phyloP scores from a whole-genome alignment of 1,140 invertebrate species.

The Acromyrmex echinatior region DNA sequence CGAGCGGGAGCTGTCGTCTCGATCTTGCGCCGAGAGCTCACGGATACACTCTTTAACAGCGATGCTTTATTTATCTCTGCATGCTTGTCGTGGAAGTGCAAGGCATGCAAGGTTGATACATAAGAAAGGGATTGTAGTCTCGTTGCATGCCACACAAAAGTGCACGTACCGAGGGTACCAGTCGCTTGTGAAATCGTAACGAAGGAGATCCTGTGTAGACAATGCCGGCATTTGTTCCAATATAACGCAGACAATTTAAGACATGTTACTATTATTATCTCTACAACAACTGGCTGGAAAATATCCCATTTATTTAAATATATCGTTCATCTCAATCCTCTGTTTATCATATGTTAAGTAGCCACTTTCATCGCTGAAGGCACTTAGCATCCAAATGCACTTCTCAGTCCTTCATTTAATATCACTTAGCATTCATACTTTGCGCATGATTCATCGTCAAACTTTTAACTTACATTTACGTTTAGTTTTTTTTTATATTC shows the following conservation, averaged over 20 bases:
- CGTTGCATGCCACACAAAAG: background rate
- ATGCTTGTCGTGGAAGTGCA: background rate
- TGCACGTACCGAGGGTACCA: constrained; percentile 11
- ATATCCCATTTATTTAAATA: constrained; percentile 32
- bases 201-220: constrained; percentile 6
- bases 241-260: constrained; percentile 11
- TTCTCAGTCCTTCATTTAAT: constrained; percentile 43
- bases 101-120: background rate
- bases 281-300: constrained; percentile 15
- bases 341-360: constrained; percentile 39
- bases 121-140: background rate
- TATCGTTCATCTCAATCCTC: constrained; percentile 42
- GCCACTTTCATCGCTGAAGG: constrained; percentile 34
- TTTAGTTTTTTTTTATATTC: background rate
- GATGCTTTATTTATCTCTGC: constrained; percentile 7
- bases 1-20: constrained; percentile 8
- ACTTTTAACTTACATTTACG: background rate
- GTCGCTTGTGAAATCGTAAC: constrained; percentile 43
- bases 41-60: background rate
- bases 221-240: constrained; percentile 17
- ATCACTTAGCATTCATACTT: constrained; percentile 38
- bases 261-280: constrained; percentile 9
- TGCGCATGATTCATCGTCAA: constrained; percentile 33
- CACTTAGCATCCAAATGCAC: constrained; percentile 51
- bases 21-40: background rate